Evolutionary conservation across 2,113 vertebrate genomes (phyloP).

Genomic region (Sisor rabdophorus): DNA sequence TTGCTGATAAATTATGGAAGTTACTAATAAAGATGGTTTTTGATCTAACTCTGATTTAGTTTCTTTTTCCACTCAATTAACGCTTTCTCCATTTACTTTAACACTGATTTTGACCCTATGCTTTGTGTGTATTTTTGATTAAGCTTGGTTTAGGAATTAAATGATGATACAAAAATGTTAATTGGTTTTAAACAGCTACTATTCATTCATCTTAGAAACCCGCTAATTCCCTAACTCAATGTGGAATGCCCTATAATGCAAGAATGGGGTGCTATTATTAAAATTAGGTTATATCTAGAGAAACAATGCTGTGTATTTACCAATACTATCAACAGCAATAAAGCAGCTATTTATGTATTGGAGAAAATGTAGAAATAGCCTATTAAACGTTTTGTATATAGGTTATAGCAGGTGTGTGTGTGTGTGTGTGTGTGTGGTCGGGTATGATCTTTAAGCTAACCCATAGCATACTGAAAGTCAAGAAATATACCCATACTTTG

Average conservation of each 20-base stretch:
- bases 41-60: slow-evolving; percentile 63
- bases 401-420: neutral
- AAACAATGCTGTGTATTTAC: neutral
- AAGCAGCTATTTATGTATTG: too few relatives aligned
- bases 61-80: slow-evolving; percentile 52
- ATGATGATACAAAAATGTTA: neutral
- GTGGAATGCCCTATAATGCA: neutral
- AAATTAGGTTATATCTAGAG: neutral
- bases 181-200: neutral
- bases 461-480: neutral
- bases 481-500: neutral
- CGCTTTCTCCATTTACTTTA: too few relatives aligned
- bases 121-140: slow-evolving; percentile 9
- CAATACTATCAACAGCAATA: too few relatives aligned
- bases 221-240: too few relatives aligned
- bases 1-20: slow-evolving; percentile 73
- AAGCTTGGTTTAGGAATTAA: neutral
- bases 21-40: slow-evolving; percentile 71
- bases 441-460: slow-evolving; percentile 3
- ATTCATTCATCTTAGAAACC: too few relatives aligned
- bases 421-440: neutral
- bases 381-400: neutral
- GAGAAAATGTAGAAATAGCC: too few relatives aligned
- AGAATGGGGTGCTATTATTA: neutral
- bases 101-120: neutral